Base-by-base conservation (phyloP, 2,797 vertebrate genomes). In the Acropternis orthonyx region DNA sequence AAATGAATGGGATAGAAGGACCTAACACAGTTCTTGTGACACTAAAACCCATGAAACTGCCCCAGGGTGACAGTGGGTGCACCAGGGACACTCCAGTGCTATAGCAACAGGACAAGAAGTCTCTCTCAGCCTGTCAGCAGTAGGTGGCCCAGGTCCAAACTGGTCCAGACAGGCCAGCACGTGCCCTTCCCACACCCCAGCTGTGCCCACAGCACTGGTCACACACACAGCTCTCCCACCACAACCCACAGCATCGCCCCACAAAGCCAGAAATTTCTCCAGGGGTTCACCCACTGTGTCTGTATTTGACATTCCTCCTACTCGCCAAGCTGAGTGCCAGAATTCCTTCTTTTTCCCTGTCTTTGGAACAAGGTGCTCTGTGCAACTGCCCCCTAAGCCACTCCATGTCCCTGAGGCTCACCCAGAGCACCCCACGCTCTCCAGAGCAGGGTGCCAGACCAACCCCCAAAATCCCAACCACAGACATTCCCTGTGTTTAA, bases 261-360 rank as follows among this genome's bases (percentile, higher is more conserved):
- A 24, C 2, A 0, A 52, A 75, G 52, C 22, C 73, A 78, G 18
- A 32, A 30, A 30, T 10, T 43, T 17, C 82, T 68, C 24, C n/a
- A 73, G 49, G 28, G 20, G 5, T 6, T 88, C 61, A 41, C n/a
- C 4, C 32, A 22, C 3, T 0, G 0, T 1, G 1, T 4, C 32
- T 2, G 0, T 28, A 32, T 76, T 16, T 63, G 11, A 41, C 58
- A 54, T 2, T 69, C 4, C 55, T 41, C 20, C 21, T 32, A 8
- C 24, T 1, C 7, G 26, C 41, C 65, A 34, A 37, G 12, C 0
- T 3, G 16, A 22, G 36, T 2, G 10, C 16, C 48, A 72, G 10
- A 48, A 74, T 41, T 71, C 18, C 6, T 10, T 20, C n/a, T 8
- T 30, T 30, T 24, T 3, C n/a, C 26, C 21, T 36, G 21, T 21